Conservation (phyloP, 1,140 invertebrate species). For the Dryas iulia region DNA sequence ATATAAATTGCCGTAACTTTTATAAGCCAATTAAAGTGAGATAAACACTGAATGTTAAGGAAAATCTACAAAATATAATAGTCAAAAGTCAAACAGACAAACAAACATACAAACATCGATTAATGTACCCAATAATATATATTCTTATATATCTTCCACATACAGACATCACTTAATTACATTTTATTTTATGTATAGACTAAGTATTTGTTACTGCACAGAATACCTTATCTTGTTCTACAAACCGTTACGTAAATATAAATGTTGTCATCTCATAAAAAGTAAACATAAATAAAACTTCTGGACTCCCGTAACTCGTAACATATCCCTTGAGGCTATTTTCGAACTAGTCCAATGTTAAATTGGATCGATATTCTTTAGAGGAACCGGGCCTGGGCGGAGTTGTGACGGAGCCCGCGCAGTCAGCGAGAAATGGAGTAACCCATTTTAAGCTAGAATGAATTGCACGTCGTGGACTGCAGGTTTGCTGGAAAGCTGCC, state of each 20-base stretch:
- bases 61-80: no score
- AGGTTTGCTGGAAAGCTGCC: slow-evolving; percentile 66
- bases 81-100: no score
- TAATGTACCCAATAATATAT: no score
- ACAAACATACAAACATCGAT: no score
- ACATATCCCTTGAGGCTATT: slow-evolving; percentile 29
- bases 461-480: slow-evolving; percentile 68
- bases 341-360: slow-evolving; percentile 29
- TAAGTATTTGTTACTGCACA: no score
- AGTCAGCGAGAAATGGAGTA: slow-evolving; percentile 70
- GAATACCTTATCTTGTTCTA: no score
- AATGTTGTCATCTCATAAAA: background rate
- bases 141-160: no score
- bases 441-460: slow-evolving; percentile 75
- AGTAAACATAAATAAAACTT: slow-evolving; percentile 15
- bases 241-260: background rate
- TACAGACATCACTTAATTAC: no score
- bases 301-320: slow-evolving; percentile 9
- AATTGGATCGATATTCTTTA: slow-evolving; percentile 39
- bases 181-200: no score
- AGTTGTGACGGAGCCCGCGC: slow-evolving; percentile 57
- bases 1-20: no score
- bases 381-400: slow-evolving; percentile 37
- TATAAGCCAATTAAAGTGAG: no score
- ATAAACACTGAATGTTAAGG: no score